A percentile compares a stretch with the other conserved stretches of the same genome.
phyloP scores from a whole-genome alignment of 2,113 vertebrate genomes.

The Megalops atlanticus region DNA sequence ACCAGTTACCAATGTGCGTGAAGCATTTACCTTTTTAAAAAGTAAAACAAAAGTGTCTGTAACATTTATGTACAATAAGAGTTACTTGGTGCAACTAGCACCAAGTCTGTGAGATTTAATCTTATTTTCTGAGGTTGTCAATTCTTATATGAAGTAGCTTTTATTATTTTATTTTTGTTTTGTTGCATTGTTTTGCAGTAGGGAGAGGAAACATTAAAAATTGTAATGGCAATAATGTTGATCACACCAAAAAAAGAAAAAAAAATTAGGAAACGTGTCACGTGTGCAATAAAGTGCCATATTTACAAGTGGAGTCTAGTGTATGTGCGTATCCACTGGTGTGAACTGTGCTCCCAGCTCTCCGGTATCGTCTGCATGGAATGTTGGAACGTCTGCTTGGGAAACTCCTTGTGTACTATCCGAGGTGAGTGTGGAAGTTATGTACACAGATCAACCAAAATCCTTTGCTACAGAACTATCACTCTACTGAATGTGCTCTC shows the following conservation, averaged over 20 bases:
- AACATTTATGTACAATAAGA: slow-evolving; percentile 31
- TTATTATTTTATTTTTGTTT: slow-evolving; percentile 52
- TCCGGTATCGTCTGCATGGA: slow-evolving; percentile 35
- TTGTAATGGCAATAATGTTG: slow-evolving; percentile 66
- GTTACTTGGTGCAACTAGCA: slow-evolving; percentile 35
- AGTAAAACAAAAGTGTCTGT: slow-evolving; percentile 16
- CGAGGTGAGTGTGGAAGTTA: neutral
- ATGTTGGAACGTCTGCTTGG: slow-evolving; percentile 9
- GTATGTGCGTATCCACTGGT: slow-evolving; percentile 53
- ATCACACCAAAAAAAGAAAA: slow-evolving; percentile 53
- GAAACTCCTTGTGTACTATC: neutral
- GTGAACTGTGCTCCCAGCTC: slow-evolving; percentile 27
- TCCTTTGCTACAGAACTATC: too few species aligned
- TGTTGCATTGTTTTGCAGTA: slow-evolving; percentile 59
- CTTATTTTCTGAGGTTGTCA: slow-evolving; percentile 49
- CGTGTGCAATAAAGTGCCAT: slow-evolving; percentile 75
- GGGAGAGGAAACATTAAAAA: slow-evolving; percentile 49
- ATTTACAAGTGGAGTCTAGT: slow-evolving; percentile 60
- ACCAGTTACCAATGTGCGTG: slow-evolving; percentile 49
- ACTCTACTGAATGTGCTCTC: neutral
- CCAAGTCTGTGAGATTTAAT: slow-evolving; percentile 56
- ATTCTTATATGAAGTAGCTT: slow-evolving; percentile 61
- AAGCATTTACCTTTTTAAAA: slow-evolving; percentile 26
- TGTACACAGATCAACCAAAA: neutral
- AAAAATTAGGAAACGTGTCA: slow-evolving; percentile 51